A percentile compares a stretch with the other conserved stretches of the same genome.
These are phyloP conservation scores for Choristoneura fumiferana DNA, from an alignment of 1,140 invertebrate species.

Conservation along the genomic window DNA sequence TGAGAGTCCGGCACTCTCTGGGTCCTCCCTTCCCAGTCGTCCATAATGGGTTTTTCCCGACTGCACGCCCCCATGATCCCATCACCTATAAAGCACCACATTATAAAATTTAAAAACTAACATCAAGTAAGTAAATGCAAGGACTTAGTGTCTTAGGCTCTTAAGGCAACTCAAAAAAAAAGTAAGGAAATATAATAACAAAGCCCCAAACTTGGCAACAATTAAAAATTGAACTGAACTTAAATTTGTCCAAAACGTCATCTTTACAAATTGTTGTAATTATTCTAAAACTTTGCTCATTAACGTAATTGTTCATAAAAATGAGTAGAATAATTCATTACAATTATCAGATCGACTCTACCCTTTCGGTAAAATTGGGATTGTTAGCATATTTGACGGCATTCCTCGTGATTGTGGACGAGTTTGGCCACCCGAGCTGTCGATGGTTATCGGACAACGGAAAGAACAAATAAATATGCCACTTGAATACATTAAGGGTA, in stretches of 20 bases:
- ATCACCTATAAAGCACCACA: no score
- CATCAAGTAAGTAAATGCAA: no score
- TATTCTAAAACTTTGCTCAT: slow-evolving; percentile 18
- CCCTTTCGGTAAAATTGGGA: slow-evolving; percentile 41
- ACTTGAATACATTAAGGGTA: not conserved
- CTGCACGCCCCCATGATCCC: no score
- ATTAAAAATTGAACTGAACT: no score
- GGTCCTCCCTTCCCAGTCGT: no score
- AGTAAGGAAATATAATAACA: no score
- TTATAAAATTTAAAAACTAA: no score
- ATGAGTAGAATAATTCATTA: slow-evolving; percentile 33
- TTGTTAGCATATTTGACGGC: slow-evolving; percentile 29
- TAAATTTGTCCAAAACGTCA: not conserved
- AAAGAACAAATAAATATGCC: slow-evolving; percentile 18
- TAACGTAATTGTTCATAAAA: slow-evolving; percentile 31
- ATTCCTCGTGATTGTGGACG: slow-evolving; percentile 3
- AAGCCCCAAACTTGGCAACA: no score
- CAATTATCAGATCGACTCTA: slow-evolving; percentile 32
- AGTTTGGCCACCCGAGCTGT: slow-evolving; percentile 5
- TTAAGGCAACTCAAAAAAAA: no score
- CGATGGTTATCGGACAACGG: slow-evolving; percentile 2
- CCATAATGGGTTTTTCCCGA: no score
- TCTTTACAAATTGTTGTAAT: slow-evolving; percentile 22
- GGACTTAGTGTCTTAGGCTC: no score
- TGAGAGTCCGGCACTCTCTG: no score